Base-by-base conservation (phyloP, 2,113 vertebrate genomes). In the Austrofundulus limnaeus region DNA sequence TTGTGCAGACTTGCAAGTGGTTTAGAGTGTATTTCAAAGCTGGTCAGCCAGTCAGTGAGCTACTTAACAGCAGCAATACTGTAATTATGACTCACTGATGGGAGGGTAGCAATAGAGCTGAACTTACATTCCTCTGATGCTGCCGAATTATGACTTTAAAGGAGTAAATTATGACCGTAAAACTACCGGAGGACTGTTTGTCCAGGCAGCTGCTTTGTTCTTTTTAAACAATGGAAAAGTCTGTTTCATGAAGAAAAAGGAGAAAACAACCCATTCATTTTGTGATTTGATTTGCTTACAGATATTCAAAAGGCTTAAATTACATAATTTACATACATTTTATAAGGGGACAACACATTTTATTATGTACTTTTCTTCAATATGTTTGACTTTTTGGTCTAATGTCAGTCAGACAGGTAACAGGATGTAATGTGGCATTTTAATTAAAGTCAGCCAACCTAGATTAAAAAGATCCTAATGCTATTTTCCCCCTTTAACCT, bases 71-170 rank as follows among this genome's bases (percentile, higher is more conserved):
- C 93, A 94, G 92, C 90, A 91, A 91, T 94, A 94, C 94, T 95
- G 93, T 94, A 95, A 95, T 96, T 94, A 96, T 93, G 93, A 94
- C 92, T 92, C 89, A 86, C 92, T 94, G 94, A 95, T 95, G 94
- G 93, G 93, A 92, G 91, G 94, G 90, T 92, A 90, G 93, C 94
- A 96, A 94, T 95, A 93, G 92, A 94, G 93, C 93, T 92, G 94
- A 96, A 96, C 94, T 94, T 90, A 86, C 93, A 94, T 94, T 95
- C 92, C 93, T 94, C 92, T 93, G 92, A 94, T 80, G 83, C 88
- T 91, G 94, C 92, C 92, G 94, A 94, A 94, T 93, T 88, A 92
- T 91, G 88, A 93, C 93, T 93, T 94, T 92, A 92, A 93, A 87
- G 75, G 85, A 93, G 92, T 92, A 93, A 77, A 91, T 92, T 91